Evolutionary conservation across 2,113 vertebrate species (phyloP).

Genomic region (Myrmecophaga tridactyla): DNA sequence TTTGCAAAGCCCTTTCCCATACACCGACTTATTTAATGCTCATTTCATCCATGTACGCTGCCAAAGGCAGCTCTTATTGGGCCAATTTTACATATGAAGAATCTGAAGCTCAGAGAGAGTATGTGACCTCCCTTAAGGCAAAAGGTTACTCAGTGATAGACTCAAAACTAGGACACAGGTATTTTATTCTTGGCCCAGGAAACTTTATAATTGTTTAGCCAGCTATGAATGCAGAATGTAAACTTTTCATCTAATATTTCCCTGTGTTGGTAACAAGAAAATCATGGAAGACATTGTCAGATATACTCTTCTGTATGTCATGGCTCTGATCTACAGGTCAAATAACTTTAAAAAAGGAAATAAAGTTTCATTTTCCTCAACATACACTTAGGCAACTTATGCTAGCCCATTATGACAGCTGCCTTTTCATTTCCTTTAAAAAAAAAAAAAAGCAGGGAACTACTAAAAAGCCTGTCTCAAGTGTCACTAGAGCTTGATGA

Average conservation of each 20-base stretch:
- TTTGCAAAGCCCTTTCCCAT: background rate
- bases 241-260: background rate
- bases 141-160: background rate
- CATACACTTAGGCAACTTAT: background rate
- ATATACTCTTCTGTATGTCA: background rate
- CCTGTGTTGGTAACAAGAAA: background rate
- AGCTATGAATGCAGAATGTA: background rate
- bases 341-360: slow-evolving; percentile 6
- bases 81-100: background rate
- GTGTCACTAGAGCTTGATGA: background rate
- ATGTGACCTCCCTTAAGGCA: background rate
- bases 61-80: background rate
- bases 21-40: background rate
- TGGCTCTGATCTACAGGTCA: background rate
- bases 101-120: background rate
- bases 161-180: background rate
- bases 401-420: background rate
- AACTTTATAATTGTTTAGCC: background rate
- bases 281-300: background rate
- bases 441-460: background rate
- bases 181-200: background rate
- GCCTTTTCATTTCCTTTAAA: background rate
- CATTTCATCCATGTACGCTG: background rate
- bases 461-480: background rate
- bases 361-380: slow-evolving; percentile 22